phyloP scores from a whole-genome alignment of 2,797 vertebrate species.

The Muscicapa comitata region DNA sequence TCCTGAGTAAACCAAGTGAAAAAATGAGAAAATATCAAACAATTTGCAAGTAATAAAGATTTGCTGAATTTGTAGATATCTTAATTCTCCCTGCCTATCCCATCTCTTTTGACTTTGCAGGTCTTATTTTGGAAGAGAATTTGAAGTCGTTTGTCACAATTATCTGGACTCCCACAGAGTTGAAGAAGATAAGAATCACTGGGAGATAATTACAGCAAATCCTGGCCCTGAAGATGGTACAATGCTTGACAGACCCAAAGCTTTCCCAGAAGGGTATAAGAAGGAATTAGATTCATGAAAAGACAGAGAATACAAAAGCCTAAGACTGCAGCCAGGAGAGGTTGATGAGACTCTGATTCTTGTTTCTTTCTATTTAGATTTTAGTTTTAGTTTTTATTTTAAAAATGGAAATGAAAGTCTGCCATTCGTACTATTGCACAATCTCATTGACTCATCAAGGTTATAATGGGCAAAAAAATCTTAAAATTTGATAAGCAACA shows the following conservation, averaged over 20 bases:
- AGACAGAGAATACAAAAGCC: not conserved
- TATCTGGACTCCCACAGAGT: constrained; percentile 83
- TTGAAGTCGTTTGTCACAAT: constrained; percentile 86
- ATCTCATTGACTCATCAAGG: not conserved
- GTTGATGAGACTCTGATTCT: not conserved
- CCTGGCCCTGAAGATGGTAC: constrained; percentile 56
- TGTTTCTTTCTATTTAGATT: not conserved
- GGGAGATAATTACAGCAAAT: constrained; percentile 83
- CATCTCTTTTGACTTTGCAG: constrained; percentile 67
- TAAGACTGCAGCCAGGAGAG: not conserved
- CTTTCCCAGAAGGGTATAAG: not conserved
- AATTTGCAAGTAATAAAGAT: not conserved
- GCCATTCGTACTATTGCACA: not conserved
- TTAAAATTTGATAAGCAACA: not conserved
- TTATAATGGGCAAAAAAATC: not conserved
- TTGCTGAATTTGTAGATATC: not conserved
- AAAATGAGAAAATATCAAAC: not conserved
- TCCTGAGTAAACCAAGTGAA: not conserved
- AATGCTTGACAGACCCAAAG: constrained; percentile 54
- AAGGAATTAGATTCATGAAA: not conserved
- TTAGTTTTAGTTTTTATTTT: not conserved
- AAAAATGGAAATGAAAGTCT: not conserved
- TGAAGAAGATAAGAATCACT: constrained; percentile 87
- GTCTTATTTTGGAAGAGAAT: constrained; percentile 85
- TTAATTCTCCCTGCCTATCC: not conserved